Conservation (phyloP, 2,113 vertebrate species). For the Paracanthobrama guichenoti region DNA sequence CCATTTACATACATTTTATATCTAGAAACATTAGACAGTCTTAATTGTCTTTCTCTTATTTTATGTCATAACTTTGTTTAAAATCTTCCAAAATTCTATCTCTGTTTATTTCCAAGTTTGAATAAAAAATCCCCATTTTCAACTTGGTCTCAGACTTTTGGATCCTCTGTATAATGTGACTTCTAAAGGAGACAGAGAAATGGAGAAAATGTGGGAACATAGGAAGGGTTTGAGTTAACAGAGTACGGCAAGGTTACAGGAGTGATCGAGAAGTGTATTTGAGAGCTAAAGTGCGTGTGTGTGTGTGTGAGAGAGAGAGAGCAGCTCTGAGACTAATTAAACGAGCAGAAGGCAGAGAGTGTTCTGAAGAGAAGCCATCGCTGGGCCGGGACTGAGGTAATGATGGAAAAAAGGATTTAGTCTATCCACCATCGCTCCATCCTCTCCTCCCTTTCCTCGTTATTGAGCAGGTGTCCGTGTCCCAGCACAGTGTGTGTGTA, state of each 20-base stretch:
- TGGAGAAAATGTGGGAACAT: slow-evolving; percentile 22
- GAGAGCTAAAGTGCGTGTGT: slow-evolving; percentile 6
- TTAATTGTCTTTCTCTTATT: not conserved
- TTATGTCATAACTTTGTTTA: not conserved
- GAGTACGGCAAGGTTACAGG: slow-evolving; percentile 24
- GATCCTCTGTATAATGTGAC: not conserved
- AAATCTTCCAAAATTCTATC: not conserved
- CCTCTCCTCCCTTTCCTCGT: slow-evolving; percentile 46
- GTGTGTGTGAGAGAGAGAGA: slow-evolving; percentile 41
- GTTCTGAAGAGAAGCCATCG: slow-evolving; percentile 54
- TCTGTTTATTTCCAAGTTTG: not conserved
- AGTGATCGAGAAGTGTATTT: slow-evolving; percentile 22
- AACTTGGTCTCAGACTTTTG: not conserved
- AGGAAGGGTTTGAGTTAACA: slow-evolving; percentile 28
- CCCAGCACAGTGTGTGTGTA: slow-evolving; percentile 16
- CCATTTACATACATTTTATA: not conserved
- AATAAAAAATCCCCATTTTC: not conserved
- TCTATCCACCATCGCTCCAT: slow-evolving; percentile 64
- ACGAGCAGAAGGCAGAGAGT: slow-evolving; percentile 67
- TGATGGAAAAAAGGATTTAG: slow-evolving; percentile 81
- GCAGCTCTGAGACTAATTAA: slow-evolving; percentile 83
- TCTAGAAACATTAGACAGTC: not conserved
- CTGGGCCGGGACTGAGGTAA: slow-evolving; percentile 71
- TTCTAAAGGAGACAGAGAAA: not conserved
- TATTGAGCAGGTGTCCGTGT: slow-evolving; percentile 43